A percentile compares a stretch with the other conserved stretches of the same genome.
Evolutionary conservation across 2,113 vertebrate species (phyloP).

Genomic region (Cynoglossus semilaevis): DNA sequence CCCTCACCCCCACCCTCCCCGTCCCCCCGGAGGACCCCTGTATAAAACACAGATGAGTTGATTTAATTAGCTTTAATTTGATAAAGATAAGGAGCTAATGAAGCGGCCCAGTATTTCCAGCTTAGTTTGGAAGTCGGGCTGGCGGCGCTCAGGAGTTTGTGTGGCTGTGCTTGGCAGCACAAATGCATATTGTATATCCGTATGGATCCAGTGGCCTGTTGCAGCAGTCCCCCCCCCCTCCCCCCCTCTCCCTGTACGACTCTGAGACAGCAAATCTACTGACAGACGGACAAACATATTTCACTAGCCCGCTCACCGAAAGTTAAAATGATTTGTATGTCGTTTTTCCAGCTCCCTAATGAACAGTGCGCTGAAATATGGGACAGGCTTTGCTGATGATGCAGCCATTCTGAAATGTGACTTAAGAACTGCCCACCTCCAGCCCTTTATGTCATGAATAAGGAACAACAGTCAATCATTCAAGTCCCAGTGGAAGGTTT

Average conservation of each 20-base stretch:
- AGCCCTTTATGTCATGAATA: conserved; percentile 43
- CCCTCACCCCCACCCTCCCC: conserved; percentile 63
- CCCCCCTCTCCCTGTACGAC: not conserved
- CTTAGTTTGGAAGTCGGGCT: conserved; percentile 61
- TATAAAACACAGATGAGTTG: conserved; percentile 72
- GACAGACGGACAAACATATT: conserved; percentile 42
- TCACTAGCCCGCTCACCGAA: conserved; percentile 26
- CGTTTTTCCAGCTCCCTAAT: conserved; percentile 54
- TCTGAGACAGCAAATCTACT: conserved; percentile 36
- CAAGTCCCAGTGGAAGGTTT: conserved; percentile 33
- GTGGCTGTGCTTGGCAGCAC: conserved; percentile 1
- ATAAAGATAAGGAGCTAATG: conserved; percentile 65
- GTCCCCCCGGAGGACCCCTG: conserved; percentile 64
- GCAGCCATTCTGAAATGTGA: conserved; percentile 62
- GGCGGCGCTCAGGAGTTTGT: conserved; percentile 24
- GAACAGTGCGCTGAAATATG: conserved; percentile 64
- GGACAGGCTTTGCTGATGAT: conserved; percentile 66
- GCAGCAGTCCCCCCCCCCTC: conserved; percentile 11
- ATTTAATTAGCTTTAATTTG: conserved; percentile 72
- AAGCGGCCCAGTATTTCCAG: conserved; percentile 53
- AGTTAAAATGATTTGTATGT: conserved; percentile 63
- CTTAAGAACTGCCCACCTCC: conserved; percentile 58
- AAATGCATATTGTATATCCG: conserved; percentile 10
- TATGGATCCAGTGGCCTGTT: conserved; percentile 33
- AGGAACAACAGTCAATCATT: conserved; percentile 55